phyloP scores from a whole-genome alignment of 2,888 invertebrate species.

The Acleris cristana region DNA sequence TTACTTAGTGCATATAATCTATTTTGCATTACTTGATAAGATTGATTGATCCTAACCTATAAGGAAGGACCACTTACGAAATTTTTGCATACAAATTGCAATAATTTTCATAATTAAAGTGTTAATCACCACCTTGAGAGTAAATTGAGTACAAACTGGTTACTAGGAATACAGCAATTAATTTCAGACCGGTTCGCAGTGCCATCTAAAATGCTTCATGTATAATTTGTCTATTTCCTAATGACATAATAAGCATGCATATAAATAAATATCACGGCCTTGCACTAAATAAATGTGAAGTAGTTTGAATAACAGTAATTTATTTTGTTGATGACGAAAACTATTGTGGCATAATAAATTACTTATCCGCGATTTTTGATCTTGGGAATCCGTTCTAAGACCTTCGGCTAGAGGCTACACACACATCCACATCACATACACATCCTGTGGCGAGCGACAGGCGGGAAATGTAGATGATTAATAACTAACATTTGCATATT shows the following conservation, averaged over 20 bases:
- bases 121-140: slow-evolving; percentile 9
- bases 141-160: slow-evolving; percentile 25
- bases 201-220: slow-evolving; percentile 23
- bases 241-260: slow-evolving; percentile 34
- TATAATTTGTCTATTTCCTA: slow-evolving; percentile 34
- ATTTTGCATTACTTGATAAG: background rate
- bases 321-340: slow-evolving; percentile 33
- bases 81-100: slow-evolving; percentile 23
- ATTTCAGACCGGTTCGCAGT: slow-evolving; percentile 19
- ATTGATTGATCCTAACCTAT: background rate
- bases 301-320: slow-evolving; percentile 34
- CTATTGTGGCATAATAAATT: slow-evolving; percentile 31
- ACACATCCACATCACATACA: no score
- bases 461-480: slow-evolving; percentile 7
- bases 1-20: background rate
- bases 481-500: background rate
- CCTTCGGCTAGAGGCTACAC: slow-evolving; percentile 18
- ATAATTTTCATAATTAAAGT: slow-evolving; percentile 30
- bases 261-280: slow-evolving; percentile 29
- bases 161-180: slow-evolving; percentile 16
- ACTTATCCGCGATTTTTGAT: slow-evolving; percentile 20
- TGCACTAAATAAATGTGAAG: slow-evolving; percentile 34
- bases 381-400: slow-evolving; percentile 26
- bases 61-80: slow-evolving; percentile 9
- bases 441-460: slow-evolving; percentile 24